Percentiles rank a stretch among this genome's conserved stretches.
Evolutionary conservation across 2,888 invertebrate genomes (phyloP).

Genomic region (Catocala nupta): DNA sequence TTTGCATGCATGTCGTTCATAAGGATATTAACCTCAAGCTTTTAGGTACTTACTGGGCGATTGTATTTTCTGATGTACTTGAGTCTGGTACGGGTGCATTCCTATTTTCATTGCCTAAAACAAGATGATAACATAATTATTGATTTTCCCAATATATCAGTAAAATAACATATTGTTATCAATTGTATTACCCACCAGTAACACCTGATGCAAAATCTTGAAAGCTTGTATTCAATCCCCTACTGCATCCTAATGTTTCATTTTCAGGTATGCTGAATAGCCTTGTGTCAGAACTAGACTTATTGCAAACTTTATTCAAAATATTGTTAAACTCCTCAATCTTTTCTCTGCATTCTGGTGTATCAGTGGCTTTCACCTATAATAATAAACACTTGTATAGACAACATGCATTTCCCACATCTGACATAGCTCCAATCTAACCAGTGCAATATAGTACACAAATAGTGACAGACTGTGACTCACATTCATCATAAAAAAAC

Average conservation of each 20-base stretch:
- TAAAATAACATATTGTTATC: background rate
- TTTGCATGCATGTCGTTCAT: background rate
- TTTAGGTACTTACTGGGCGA: slow-evolving; percentile 63
- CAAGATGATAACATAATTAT: slow-evolving; percentile 17
- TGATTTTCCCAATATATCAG: background rate
- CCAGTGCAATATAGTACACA: slow-evolving; percentile 9
- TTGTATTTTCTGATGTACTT: slow-evolving; percentile 68
- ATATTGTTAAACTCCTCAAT: slow-evolving; percentile 69
- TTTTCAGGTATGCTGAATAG: slow-evolving; percentile 28
- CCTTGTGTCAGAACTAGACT: slow-evolving; percentile 37
- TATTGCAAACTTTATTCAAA: slow-evolving; percentile 61
- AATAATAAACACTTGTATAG: slow-evolving; percentile 28
- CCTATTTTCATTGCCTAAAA: slow-evolving; percentile 57
- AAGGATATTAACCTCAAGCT: background rate
- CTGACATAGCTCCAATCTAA: slow-evolving; percentile 29
- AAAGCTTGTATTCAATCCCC: slow-evolving; percentile 61
- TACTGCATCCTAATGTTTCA: slow-evolving; percentile 40
- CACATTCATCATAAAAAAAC: too few relatives aligned
- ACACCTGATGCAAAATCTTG: slow-evolving; percentile 72
- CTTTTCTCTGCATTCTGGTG: slow-evolving; percentile 60
- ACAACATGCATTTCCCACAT: background rate
- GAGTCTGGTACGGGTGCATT: slow-evolving; percentile 70
- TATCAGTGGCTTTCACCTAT: slow-evolving; percentile 53
- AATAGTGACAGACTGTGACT: slow-evolving; percentile 11
- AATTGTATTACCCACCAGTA: slow-evolving; percentile 41